Evolutionary conservation across 2,113 vertebrate species (phyloP), one percentile per base, ranked within the genome.

Genomic region (Lagenorhynchus albirostris): DNA sequence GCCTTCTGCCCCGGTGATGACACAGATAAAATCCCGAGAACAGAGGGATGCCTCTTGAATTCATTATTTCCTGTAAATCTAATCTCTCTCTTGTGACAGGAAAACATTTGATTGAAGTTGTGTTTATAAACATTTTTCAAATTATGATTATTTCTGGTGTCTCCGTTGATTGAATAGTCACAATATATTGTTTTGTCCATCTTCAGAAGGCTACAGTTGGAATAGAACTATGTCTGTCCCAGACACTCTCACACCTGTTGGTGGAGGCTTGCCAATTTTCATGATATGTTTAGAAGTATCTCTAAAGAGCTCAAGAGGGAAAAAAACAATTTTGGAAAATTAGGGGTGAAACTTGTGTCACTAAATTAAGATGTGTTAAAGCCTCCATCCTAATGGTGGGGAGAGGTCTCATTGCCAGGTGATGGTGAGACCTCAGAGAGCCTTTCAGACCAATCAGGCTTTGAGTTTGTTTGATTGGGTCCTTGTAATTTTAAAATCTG

Each of bases 41-140:
- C 31, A 15, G 50, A 0, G 0, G 23, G 15, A 94, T 13, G 9
- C 55, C 33, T 70, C 83, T 82, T 92, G 6, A 79, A 97, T 97
- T 84, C 86, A 95, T 94, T 95, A 29, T 88, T 97, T 93, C 97
- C 85, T 67, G 7, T 85, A 70, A 81, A 44, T 60, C 33, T 93
- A 83, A 94, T 96, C 92, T 98, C 60, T 10, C 93, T 96, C 92
- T 96, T 92, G 95, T 96, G 80, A 85, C 55, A 79, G 38, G 83
- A 94, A 97, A 36, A n/a, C 65, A 62, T 93, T 97, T 96, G 88
- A 91, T 60, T 89, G 92, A 96, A 86, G 14, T 15, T 96, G 9
- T 90, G 91, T 97, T 91, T 97, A 60, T 92, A 97, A 97, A 97
- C n/a, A 62, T 91, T 97, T 98, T 68, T 95, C 9, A 91, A 89